Base-by-base conservation (phyloP, 2,113 vertebrate species). In the Sisor rabdophorus region DNA sequence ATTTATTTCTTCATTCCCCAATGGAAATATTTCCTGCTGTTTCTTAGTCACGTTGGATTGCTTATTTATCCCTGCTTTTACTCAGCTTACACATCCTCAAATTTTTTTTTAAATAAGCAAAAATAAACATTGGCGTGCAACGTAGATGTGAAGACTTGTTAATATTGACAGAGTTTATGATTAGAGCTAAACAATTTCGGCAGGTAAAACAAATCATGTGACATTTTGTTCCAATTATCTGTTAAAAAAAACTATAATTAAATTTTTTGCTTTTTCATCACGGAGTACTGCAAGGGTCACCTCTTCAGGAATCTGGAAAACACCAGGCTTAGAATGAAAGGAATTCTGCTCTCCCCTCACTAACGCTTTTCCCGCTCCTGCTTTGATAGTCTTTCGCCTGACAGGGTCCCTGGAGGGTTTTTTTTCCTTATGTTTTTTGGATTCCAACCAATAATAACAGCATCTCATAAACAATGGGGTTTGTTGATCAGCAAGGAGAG, bases 381-480 rank as follows among this genome's bases (percentile, higher is more conserved):
- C 87, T 92, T 91, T 87, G 90, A 90, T 91, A 87, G 90, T 88
- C 79, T 87, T 81, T 53, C 40, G 54, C 68, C 47, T 16, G 68
- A 82, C 76, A 92, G 86, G 90, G 88, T 65, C 87, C 86, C 87
- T 90, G 86, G 83, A 88, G 85, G 86, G 75, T 87, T 89, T 87
- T 67, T 26, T 26, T 26, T 26, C 11, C 87, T 86, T 88, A 86
- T 87, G 90, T 94, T 92, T 95, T 96, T 95, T 96, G 95, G 95
- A 94, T 88, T 85, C 87, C 79, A 89, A 95, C 95, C 94, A 98
- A 98, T 93, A 94, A 95, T 94, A 95, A 95, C 92, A 93, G 89
- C 88, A 93, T 93, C 91, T 92, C 93, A 93, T 95, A 97, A 98
- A 97, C 95, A 98, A 96, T 93, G 91, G 91, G 88, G 91, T 93